These are phyloP conservation scores for Dasypolia templi DNA, from an alignment of 2,888 invertebrate species.

Conservation along the genomic window DNA sequence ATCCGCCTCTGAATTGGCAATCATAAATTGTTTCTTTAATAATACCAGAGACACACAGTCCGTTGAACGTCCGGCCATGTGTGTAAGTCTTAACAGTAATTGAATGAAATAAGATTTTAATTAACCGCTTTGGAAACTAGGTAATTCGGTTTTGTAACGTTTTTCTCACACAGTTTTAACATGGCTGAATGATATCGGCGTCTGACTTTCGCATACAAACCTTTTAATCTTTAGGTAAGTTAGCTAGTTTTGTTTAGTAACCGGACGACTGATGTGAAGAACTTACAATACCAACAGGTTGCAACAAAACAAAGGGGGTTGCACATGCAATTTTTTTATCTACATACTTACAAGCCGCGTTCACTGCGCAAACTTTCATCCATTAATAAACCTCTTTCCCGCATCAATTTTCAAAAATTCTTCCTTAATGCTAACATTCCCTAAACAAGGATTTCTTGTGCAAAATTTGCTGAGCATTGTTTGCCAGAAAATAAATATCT, in stretches of 20 bases:
- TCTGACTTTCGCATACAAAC: not conserved
- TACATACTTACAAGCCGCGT: not conserved
- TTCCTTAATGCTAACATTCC: no score
- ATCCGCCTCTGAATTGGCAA: slow-evolving; percentile 1
- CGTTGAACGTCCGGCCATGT: slow-evolving; percentile 9
- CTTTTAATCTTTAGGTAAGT: slow-evolving; percentile 9
- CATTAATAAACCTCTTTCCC: no score
- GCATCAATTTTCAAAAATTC: no score
- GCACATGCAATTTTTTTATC: slow-evolving; percentile 6
- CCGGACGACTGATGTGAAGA: not conserved
- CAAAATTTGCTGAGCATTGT: no score
- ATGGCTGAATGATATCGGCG: not conserved
- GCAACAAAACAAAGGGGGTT: not conserved
- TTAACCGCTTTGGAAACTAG: slow-evolving; percentile 8
- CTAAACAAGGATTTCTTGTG: no score
- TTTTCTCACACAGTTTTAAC: slow-evolving; percentile 20
- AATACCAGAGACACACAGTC: slow-evolving; percentile 6
- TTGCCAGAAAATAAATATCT: no score
- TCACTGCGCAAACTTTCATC: no score
- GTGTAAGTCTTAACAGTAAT: slow-evolving; percentile 9
- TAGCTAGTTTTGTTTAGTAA: not conserved
- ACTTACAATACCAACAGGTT: not conserved
- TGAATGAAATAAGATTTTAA: slow-evolving; percentile 21
- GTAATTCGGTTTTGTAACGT: slow-evolving; percentile 17
- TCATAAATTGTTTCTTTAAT: slow-evolving; percentile 8